These are phyloP conservation scores for Cephus rjabovi DNA, from an alignment of 2,888 invertebrate species.

Conservation along the genomic window DNA sequence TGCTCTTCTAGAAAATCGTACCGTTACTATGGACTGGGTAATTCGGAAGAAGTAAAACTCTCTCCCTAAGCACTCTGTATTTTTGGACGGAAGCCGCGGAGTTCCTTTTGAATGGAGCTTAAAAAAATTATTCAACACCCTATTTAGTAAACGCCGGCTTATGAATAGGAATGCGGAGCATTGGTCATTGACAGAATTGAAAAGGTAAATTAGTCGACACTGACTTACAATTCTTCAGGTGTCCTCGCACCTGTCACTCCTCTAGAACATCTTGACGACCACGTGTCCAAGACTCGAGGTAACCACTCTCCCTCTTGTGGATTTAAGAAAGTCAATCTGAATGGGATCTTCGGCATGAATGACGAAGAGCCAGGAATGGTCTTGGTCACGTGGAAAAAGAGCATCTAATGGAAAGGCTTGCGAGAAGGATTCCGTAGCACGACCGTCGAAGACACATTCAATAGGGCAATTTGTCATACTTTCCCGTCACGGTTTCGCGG, in stretches of 20 bases:
- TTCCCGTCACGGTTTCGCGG: conserved; percentile 19
- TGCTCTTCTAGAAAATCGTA: background rate
- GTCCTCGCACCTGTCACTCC: background rate
- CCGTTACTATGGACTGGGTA: background rate
- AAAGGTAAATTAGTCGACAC: background rate
- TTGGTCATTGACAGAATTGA: background rate
- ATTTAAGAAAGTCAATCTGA: background rate
- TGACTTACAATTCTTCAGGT: background rate
- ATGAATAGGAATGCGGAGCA: background rate
- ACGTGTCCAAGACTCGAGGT: background rate
- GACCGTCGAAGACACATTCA: background rate
- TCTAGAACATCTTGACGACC: background rate
- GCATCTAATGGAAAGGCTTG: background rate
- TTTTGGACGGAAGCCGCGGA: background rate
- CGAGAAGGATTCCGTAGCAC: background rate
- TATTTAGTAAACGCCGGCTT: background rate
- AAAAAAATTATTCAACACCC: background rate
- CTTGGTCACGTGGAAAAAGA: background rate
- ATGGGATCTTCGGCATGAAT: background rate
- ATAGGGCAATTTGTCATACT: conserved; percentile 30
- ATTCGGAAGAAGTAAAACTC: background rate
- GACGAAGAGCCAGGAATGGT: background rate
- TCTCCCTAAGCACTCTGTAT: background rate
- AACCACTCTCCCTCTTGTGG: background rate
- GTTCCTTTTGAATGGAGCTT: background rate